Percentiles rank a stretch among this genome's conserved stretches.
Evolutionary conservation across 1,140 invertebrate genomes (phyloP).

Genomic region (Drosophila ogumai): DNA sequence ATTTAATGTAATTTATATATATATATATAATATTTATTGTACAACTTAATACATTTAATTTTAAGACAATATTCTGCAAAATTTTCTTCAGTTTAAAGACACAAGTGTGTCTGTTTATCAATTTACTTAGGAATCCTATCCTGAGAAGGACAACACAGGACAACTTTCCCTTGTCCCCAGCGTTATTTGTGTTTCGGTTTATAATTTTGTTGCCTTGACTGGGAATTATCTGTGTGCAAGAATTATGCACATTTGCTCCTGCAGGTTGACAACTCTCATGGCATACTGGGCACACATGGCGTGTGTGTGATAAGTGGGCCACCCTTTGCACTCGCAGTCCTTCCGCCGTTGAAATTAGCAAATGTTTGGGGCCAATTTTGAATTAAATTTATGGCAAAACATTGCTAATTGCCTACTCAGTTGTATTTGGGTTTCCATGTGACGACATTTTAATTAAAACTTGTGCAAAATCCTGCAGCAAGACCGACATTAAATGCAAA

Average conservation of each 20-base stretch:
- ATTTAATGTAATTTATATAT: no score
- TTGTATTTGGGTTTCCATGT: slow-evolving; percentile 52
- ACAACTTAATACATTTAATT: no score
- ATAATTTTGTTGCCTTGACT: slow-evolving; percentile 58
- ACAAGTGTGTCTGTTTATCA: slow-evolving; percentile 52
- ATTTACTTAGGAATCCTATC: slow-evolving; percentile 49
- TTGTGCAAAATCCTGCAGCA: slow-evolving; percentile 40
- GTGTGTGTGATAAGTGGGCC: slow-evolving; percentile 52
- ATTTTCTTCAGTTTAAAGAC: slow-evolving; percentile 18
- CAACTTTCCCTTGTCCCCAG: slow-evolving; percentile 31
- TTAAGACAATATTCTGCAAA: not conserved
- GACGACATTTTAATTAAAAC: slow-evolving; percentile 81
- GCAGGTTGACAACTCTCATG: slow-evolving; percentile 65
- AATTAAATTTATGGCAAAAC: slow-evolving; percentile 72
- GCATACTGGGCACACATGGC: slow-evolving; percentile 48
- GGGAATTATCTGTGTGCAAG: slow-evolving; percentile 55
- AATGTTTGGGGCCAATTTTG: slow-evolving; percentile 60
- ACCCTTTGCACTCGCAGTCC: not conserved
- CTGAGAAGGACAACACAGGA: slow-evolving; percentile 4
- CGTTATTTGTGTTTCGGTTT: slow-evolving; percentile 47
- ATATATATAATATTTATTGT: no score
- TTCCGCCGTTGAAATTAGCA: slow-evolving; percentile 41
- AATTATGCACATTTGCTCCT: slow-evolving; percentile 77
- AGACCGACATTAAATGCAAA: slow-evolving; percentile 47
- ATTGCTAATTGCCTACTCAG: slow-evolving; percentile 71